These are phyloP conservation scores for Oopsacas minuta DNA, from an alignment of 37 sponge, comb jelly and placozoan species.

Conservation along the genomic window DNA sequence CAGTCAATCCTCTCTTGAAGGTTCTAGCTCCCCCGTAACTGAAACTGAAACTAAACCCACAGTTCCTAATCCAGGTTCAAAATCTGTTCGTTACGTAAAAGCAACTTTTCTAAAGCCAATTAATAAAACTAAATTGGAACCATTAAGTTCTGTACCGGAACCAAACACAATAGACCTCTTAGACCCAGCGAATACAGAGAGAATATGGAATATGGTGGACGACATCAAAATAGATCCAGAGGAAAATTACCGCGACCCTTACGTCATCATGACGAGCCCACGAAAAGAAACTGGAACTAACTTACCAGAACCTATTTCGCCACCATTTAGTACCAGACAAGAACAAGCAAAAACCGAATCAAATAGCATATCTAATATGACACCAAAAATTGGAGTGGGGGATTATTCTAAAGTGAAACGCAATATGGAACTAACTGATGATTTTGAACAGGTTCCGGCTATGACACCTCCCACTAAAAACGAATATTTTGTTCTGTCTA, in stretches of 20 bases:
- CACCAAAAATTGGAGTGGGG: neutral
- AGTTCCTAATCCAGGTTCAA: neutral
- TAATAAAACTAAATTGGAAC: neutral
- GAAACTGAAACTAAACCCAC: neutral
- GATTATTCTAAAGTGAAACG: neutral
- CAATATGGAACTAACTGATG: neutral
- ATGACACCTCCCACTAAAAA: neutral
- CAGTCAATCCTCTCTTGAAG: neutral
- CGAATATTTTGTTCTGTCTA: conserved; percentile 7
- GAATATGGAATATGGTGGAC: neutral
- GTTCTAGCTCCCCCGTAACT: neutral
- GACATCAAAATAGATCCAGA: neutral
- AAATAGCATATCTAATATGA: no score
- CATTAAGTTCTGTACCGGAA: neutral
- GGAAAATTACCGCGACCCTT: neutral
- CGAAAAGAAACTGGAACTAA: neutral
- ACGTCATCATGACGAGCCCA: neutral
- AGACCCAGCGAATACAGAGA: neutral
- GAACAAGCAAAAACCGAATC: no score
- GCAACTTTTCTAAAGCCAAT: neutral
- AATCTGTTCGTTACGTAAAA: neutral
- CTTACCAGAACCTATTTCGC: neutral
- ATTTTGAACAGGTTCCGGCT: neutral
- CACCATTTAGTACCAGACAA: no score
- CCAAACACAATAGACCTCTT: neutral